These are phyloP conservation scores for Tupaia tana DNA, from an alignment of 2,113 vertebrate genomes.

Conservation along the genomic window DNA sequence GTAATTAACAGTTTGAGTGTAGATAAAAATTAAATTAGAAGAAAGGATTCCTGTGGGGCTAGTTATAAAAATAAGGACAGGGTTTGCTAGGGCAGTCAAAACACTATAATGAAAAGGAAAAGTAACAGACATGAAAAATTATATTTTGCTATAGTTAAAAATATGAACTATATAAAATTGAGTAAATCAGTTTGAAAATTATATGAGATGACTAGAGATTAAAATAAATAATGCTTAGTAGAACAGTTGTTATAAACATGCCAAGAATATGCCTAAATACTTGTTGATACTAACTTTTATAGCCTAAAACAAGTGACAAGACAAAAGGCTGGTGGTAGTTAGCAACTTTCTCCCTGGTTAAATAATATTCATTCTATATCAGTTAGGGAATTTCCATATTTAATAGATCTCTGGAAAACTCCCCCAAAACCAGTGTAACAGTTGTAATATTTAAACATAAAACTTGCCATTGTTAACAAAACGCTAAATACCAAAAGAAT, in stretches of 20 bases:
- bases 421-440: background rate
- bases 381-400: slow-evolving; percentile 20
- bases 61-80: slow-evolving; percentile 11
- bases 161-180: background rate
- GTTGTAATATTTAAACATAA: slow-evolving; percentile 25
- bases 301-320: background rate
- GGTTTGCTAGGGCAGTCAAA: background rate
- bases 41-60: slow-evolving; percentile 12
- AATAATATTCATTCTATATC: background rate
- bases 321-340: slow-evolving; percentile 19
- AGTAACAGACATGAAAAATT: background rate
- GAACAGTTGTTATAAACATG: background rate
- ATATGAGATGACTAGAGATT: slow-evolving; percentile 1
- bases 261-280: background rate
- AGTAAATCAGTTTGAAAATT: slow-evolving; percentile 20
- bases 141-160: background rate
- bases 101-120: slow-evolving; percentile 54
- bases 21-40: slow-evolving; percentile 24
- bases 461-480: slow-evolving; percentile 50
- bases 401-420: slow-evolving; percentile 49
- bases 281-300: background rate
- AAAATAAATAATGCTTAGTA: slow-evolving; percentile 2
- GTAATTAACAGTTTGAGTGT: slow-evolving; percentile 30
- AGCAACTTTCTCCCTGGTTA: slow-evolving; percentile 32
- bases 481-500: slow-evolving; percentile 32